Evolutionary conservation across 2,113 vertebrate species (phyloP), one percentile per base, ranked within the genome.

Genomic region (Hyla sarda): DNA sequence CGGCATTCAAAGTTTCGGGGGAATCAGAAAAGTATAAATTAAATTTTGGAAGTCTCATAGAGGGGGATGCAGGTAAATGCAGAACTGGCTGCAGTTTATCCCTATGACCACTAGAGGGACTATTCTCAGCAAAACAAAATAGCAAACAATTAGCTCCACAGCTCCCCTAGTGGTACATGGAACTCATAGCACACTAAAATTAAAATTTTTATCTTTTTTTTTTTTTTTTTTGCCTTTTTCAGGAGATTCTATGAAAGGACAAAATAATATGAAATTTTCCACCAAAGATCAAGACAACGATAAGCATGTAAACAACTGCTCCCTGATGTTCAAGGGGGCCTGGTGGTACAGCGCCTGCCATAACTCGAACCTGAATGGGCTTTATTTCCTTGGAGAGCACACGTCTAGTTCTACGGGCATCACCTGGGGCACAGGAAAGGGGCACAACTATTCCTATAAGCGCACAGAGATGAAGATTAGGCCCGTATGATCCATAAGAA

Each of bases 41-140:
- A 69, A 60, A 54, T 9, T 76, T 90, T 52, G 87, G 87, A 47
- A 34, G 21, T 10, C 90, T 88, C 73, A 74, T 12, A 21, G 47
- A 12, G 23, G 90, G 88, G 50, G 65, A 50, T 10, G 90, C 87
- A 72, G 90, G 89, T 89, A 76, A 86, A 88, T 52, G 30, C 21
- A 8, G 21, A 58, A 5, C 21, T 58, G 21, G 54, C 54, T 58
- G 54, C 14, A 58, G 8, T 58, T 1, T 6, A 58, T 21, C 19
- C 19, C 23, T 23, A 21, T 58, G 54, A 23, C 54, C 54, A 58
- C 54, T 58, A 58, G 54, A 9, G 21, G 54, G n/a, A 21, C 54
- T 8, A 21, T 41, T n/a, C n/a, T n/a, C n/a, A n/a, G n/a, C n/a
- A n/a, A n/a, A n/a, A n/a, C n/a, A n/a, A n/a, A n/a, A n/a, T n/a